A percentile compares a stretch with the other conserved stretches of the same genome.
Conservation (phyloP, 2,113 vertebrate genomes). For the Talpa occidentalis region DNA sequence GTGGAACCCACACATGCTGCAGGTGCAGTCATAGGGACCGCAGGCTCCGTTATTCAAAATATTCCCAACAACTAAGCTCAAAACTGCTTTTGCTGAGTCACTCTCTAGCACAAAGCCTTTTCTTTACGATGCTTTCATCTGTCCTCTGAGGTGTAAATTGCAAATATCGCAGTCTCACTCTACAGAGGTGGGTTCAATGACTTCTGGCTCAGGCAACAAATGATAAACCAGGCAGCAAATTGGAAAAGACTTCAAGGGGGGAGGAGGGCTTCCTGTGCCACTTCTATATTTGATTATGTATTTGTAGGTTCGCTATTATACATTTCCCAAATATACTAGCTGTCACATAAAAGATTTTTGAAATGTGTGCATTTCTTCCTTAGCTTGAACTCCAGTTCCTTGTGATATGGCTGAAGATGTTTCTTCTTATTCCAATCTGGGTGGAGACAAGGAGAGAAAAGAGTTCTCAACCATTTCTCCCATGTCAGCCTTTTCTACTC, state of each 20-base stretch:
- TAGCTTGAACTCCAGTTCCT: background rate
- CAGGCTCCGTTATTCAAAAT: constrained; percentile 41
- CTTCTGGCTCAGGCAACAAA: background rate
- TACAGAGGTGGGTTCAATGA: constrained; percentile 11
- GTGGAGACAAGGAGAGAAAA: background rate
- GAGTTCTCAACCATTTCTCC: background rate
- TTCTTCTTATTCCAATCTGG: constrained; percentile 6
- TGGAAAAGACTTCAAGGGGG: background rate
- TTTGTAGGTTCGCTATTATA: background rate
- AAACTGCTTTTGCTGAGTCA: constrained; percentile 73
- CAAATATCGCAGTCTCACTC: constrained; percentile 20
- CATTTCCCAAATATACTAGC: background rate
- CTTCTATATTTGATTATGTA: background rate
- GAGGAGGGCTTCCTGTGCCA: background rate
- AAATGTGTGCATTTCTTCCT: background rate
- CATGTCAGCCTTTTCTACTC: background rate
- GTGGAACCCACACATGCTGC: background rate
- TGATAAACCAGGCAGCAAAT: background rate
- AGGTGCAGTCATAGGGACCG: background rate
- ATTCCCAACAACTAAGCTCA: constrained; percentile 1
- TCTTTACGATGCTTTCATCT: constrained; percentile 38
- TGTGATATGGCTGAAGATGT: background rate
- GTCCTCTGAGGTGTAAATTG: constrained; percentile 57
- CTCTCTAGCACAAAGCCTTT: background rate
- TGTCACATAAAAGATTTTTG: background rate